These are phyloP conservation scores for Charina bottae DNA, from an alignment of 2,113 vertebrate genomes.

Conservation along the genomic window DNA sequence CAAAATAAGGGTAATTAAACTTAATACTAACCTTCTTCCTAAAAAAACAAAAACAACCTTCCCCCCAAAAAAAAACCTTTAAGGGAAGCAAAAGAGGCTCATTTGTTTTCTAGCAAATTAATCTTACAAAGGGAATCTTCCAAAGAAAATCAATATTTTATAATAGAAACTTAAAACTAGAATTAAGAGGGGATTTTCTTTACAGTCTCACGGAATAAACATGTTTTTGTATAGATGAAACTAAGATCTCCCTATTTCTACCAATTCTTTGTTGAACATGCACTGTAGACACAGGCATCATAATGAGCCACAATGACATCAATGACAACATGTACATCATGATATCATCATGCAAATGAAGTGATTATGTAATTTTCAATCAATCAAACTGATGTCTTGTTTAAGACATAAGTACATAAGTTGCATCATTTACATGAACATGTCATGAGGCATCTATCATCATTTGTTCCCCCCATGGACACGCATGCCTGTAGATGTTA, in stretches of 20 bases:
- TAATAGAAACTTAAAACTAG: constrained; percentile 41
- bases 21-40: constrained; percentile 49
- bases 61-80: no score
- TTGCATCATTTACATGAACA: no score
- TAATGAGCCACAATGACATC: no score
- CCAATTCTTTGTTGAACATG: background rate
- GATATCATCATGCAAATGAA: no score
- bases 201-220: background rate
- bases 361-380: no score
- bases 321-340: no score
- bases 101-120: constrained; percentile 54
- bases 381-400: no score
- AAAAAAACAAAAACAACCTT: constrained; percentile 26
- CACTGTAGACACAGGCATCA: no score
- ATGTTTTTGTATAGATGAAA: constrained; percentile 4
- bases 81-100: constrained; percentile 43
- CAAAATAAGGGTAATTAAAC: constrained; percentile 56
- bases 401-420: no score
- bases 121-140: constrained; percentile 56
- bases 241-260: background rate
- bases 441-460: no score
- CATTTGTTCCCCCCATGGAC: no score
- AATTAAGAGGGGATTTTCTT: constrained; percentile 10
- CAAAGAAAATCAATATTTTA: constrained; percentile 56
- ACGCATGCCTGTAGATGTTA: background rate